phyloP scores from a whole-genome alignment of 35 echinoderm and acorn worm species.

The Apostichopus japonicus region DNA sequence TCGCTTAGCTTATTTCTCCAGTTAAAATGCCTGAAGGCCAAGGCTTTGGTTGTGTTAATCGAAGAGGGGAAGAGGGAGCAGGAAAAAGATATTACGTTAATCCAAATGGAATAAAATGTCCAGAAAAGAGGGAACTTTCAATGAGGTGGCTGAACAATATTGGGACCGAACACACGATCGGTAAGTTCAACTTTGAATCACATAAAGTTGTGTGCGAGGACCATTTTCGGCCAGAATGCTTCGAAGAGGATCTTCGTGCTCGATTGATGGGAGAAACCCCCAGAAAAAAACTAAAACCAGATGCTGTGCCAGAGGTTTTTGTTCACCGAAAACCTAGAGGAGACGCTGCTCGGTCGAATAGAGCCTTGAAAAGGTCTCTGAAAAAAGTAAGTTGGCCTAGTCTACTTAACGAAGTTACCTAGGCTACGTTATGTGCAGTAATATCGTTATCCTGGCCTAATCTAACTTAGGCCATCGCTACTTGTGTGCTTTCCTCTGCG shows the following conservation, averaged over 20 bases:
- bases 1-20: too few species aligned
- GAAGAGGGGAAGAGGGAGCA: not conserved
- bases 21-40: not conserved
- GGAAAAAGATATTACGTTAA: not conserved
- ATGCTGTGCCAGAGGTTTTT: too few species aligned
- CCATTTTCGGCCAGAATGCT: not conserved
- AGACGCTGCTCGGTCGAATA: too few species aligned
- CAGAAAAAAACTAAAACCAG: not conserved
- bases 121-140: not conserved
- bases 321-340: too few species aligned
- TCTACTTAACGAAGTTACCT: too few species aligned
- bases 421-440: too few species aligned
- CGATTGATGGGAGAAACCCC: not conserved
- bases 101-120: not conserved
- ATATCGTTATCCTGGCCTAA: too few species aligned
- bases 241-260: not conserved
- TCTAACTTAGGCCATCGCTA: too few species aligned
- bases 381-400: too few species aligned
- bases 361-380: too few species aligned
- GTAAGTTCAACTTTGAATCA: not conserved
- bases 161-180: not conserved
- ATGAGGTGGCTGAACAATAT: not conserved
- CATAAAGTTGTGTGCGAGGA: not conserved
- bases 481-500: too few species aligned
- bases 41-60: not conserved